Evolutionary conservation across 2,113 vertebrate genomes (phyloP), one percentile per base, ranked within the genome.

Genomic region (Syngnathus scovelli): DNA sequence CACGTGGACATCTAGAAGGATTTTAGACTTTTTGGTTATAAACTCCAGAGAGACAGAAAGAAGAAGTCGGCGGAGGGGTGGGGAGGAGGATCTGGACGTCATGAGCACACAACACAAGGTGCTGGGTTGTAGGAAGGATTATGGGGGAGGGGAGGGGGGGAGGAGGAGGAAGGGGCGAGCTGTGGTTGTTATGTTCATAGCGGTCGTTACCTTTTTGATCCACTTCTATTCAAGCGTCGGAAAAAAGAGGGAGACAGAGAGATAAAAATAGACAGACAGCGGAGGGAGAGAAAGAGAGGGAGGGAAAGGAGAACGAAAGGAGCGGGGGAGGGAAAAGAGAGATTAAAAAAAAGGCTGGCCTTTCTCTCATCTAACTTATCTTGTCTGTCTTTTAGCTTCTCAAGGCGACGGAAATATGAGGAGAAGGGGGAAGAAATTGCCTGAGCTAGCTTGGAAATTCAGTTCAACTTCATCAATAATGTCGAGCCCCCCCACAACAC

Each of bases 151-250:
- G 69, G 52, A 56, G 64, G 61, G 41, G 46, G 56, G 70, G 71
- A 72, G 65, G 77, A 76, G 70, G 78, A 87, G 87, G 85, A 83
- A 80, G 81, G 89, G 87, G 87, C 86, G 86, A 90, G 87, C 92
- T 91, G 90, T 92, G 91, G 92, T 90, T 92, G 89, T 92, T 91
- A 93, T 92, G 92, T 90, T 94, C 91, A 93, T 93, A 92, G 90
- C 90, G 94, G 94, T 92, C 91, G 93, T 96, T 96, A 95, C 94
- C 94, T 96, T 96, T 96, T 94, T 96, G 94, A 92, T 95, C 94
- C 94, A 95, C 94, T 96, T 96, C 94, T 96, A 96, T 95, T 96
- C 94, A 95, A 95, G 94, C 94, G 94, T 95, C 94, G 93, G 94
- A 95, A 95, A 94, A 94, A 92, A 91, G 90, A 92, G 85, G 93